These are phyloP conservation scores for Silurus lanzhouensis DNA, from an alignment of 2,797 vertebrate genomes.

Conservation along the genomic window DNA sequence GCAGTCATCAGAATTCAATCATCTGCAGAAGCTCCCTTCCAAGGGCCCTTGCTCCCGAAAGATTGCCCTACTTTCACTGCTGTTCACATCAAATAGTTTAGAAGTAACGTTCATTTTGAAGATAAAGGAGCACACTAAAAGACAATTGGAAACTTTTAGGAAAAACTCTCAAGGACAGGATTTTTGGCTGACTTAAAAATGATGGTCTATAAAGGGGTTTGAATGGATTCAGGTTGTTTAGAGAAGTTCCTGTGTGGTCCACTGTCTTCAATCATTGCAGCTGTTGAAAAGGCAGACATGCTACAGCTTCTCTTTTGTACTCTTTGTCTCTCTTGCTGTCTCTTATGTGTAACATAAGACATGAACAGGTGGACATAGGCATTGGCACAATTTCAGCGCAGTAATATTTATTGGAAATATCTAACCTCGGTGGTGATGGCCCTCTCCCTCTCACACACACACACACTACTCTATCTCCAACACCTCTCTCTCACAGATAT, in stretches of 20 bases:
- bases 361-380: constrained; percentile 40
- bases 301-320: constrained; percentile 25
- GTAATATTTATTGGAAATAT: constrained; percentile 19
- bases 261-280: constrained; percentile 35
- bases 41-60: neutral
- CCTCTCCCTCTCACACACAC: neutral
- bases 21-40: constrained; percentile 32
- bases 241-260: constrained; percentile 27
- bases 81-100: constrained; percentile 30
- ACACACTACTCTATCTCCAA: too few relatives aligned
- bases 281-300: constrained; percentile 37
- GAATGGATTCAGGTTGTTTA: constrained; percentile 25
- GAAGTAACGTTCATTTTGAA: constrained; percentile 5
- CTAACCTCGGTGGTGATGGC: neutral
- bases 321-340: constrained; percentile 10
- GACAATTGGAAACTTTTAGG: constrained; percentile 21
- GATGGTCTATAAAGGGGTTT: constrained; percentile 34
- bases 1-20: constrained; percentile 17
- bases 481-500: too few relatives aligned
- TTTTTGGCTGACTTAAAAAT: constrained; percentile 43
- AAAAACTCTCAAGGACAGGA: constrained; percentile 38
- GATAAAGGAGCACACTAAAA: constrained; percentile 16
- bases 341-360: constrained; percentile 33
- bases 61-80: constrained; percentile 1
- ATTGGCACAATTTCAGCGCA: constrained; percentile 32